A percentile compares a stretch with the other conserved stretches of the same genome.
Conservation (phyloP, 2,888 invertebrate species). For the Graphium colonna region DNA sequence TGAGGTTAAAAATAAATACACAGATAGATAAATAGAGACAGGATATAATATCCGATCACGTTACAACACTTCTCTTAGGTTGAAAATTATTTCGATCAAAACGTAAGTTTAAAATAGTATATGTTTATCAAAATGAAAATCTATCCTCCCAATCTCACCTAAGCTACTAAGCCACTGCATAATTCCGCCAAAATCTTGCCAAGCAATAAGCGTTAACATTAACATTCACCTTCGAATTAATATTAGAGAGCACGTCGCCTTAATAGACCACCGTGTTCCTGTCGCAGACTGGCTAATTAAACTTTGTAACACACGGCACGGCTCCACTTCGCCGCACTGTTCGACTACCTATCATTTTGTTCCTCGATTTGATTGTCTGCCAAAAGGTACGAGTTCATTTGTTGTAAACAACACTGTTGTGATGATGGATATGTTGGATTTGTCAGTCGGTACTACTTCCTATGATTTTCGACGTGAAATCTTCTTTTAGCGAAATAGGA, state of each 20-base stretch:
- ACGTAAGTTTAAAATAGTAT: too few species aligned
- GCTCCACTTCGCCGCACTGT: slow-evolving; percentile 33
- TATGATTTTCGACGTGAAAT: too few species aligned
- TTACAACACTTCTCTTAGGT: too few species aligned
- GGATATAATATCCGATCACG: too few species aligned
- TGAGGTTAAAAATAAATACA: too few species aligned
- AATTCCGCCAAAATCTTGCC: background rate
- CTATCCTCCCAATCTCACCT: too few species aligned
- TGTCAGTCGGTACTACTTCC: too few species aligned
- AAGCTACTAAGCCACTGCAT: background rate
- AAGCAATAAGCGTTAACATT: background rate
- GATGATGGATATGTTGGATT: too few species aligned
- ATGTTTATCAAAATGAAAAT: too few species aligned
- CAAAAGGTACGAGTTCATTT: slow-evolving; percentile 24
- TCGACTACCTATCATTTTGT: slow-evolving; percentile 33
- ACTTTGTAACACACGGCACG: slow-evolving; percentile 42
- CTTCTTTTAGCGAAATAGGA: too few species aligned
- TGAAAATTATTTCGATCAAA: too few species aligned
- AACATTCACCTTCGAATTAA: background rate
- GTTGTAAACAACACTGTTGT: slow-evolving; percentile 12
- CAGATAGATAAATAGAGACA: too few species aligned
- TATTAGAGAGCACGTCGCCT: slow-evolving; percentile 35
- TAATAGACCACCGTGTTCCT: slow-evolving; percentile 39
- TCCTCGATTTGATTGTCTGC: slow-evolving; percentile 36
- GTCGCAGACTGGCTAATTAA: slow-evolving; percentile 58